phyloP scores from a whole-genome alignment of 2,797 vertebrate genomes.

The Artibeus lituratus region DNA sequence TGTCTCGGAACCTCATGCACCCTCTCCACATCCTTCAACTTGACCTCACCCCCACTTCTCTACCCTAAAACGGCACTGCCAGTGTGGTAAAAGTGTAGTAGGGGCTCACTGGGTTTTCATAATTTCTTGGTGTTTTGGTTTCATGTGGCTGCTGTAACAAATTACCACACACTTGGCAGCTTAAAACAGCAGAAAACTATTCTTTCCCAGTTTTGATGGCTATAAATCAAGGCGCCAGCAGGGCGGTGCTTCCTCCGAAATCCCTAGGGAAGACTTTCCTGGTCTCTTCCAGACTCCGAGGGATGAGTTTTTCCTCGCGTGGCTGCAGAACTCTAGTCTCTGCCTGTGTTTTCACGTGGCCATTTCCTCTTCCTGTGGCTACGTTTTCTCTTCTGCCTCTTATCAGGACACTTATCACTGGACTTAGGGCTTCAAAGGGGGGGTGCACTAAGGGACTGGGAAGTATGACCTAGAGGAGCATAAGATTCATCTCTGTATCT shows the following conservation, averaged over 20 bases:
- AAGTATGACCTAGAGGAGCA: background rate
- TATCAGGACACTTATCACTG: background rate
- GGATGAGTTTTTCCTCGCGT: background rate
- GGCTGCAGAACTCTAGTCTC: background rate
- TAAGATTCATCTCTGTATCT: background rate
- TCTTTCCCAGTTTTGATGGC: background rate
- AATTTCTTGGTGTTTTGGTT: background rate
- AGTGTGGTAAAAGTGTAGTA: background rate
- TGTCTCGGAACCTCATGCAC: background rate
- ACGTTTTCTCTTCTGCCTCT: background rate
- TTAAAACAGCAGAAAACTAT: conserved; percentile 16
- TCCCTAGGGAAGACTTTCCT: background rate
- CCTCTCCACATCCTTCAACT: background rate
- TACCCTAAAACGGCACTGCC: background rate
- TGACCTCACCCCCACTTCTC: background rate
- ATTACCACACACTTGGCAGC: background rate
- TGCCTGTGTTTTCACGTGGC: background rate
- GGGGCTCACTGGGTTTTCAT: background rate
- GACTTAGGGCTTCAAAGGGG: background rate
- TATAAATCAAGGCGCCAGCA: background rate
- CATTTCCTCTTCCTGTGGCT: background rate
- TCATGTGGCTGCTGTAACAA: background rate
- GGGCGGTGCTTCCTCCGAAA: background rate
- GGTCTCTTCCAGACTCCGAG: background rate
- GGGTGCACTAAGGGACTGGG: too few species aligned